Evolutionary conservation across 2,797 vertebrate species (phyloP).

Genomic region (Neostethus bicornis): DNA sequence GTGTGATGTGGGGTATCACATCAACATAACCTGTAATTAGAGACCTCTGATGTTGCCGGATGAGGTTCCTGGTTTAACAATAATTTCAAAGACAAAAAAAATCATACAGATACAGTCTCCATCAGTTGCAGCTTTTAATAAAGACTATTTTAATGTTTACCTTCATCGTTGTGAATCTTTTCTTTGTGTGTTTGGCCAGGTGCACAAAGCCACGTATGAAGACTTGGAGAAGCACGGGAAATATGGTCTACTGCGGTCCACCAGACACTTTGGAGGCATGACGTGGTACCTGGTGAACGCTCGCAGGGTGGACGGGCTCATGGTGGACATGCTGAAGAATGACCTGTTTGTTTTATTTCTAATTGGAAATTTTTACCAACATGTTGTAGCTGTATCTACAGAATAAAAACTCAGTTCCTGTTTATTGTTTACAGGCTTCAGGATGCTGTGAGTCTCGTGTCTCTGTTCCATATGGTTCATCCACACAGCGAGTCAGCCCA

Average conservation of each 20-base stretch:
- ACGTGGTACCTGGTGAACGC: conserved; percentile 87
- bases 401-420: background rate
- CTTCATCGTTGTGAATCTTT: background rate
- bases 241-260: conserved; percentile 88
- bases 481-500: conserved; percentile 86
- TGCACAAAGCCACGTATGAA: conserved; percentile 86
- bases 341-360: conserved; percentile 82
- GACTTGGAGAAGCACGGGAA: conserved; percentile 88
- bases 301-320: conserved; percentile 86
- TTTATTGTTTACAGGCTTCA: conserved; percentile 76
- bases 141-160: too few species aligned
- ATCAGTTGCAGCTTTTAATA: too few species aligned
- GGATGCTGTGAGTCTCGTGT: conserved; percentile 85
- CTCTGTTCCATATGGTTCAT: conserved; percentile 88
- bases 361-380: background rate
- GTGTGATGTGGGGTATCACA: background rate
- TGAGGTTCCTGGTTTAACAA: background rate
- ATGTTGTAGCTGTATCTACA: background rate
- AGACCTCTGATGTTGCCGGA: background rate
- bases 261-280: conserved; percentile 92
- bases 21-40: background rate
- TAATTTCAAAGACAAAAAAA: too few species aligned
- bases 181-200: conserved; percentile 63
- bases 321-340: conserved; percentile 91
- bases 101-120: background rate